Percentiles rank a stretch among this genome's conserved stretches.
These are phyloP conservation scores for Nesoenas mayeri DNA, from an alignment of 2,113 vertebrate species.

Conservation along the genomic window DNA sequence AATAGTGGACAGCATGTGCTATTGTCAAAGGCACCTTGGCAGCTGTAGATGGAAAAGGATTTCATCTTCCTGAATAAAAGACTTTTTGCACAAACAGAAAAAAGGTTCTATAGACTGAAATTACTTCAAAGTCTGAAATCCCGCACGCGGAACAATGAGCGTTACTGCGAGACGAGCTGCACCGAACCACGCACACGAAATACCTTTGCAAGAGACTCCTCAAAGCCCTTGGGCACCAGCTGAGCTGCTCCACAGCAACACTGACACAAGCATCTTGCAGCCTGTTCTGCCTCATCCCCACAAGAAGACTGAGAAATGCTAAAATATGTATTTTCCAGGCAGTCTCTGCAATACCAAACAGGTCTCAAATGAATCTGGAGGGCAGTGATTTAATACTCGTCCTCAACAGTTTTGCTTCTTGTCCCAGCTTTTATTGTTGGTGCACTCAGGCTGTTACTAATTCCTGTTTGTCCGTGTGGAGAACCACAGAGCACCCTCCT, in stretches of 20 bases:
- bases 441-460: neutral
- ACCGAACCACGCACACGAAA: neutral
- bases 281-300: neutral
- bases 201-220: neutral
- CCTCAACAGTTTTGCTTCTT: neutral
- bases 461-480: neutral
- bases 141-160: fast-evolving
- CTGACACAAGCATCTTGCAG: neutral
- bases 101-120: neutral
- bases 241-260: neutral
- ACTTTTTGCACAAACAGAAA: neutral
- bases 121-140: neutral
- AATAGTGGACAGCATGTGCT: neutral
- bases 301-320: fast-evolving
- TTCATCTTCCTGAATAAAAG: neutral
- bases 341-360: neutral
- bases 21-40: neutral
- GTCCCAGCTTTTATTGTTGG: neutral
- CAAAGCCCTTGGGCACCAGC: neutral
- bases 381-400: neutral
- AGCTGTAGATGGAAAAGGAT: neutral
- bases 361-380: neutral
- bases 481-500: neutral
- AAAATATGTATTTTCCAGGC: neutral
- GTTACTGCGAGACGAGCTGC: neutral